Evolutionary conservation across 2,888 invertebrate species (phyloP), one percentile per base, ranked within the genome.

Genomic region (Deilephila porcellus): DNA sequence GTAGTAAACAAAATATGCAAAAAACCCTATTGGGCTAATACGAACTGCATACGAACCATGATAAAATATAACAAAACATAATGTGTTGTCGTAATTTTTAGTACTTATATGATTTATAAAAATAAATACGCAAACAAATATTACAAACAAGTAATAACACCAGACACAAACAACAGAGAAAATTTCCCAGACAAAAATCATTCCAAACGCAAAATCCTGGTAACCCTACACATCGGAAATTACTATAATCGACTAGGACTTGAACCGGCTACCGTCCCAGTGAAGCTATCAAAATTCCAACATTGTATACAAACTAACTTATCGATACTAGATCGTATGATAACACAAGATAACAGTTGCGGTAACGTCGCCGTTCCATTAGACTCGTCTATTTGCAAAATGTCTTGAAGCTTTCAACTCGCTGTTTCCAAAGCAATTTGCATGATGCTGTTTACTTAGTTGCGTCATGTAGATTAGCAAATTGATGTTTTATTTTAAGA

Each of bases 201-300:
- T 11, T 14, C 11, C 45, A 11, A 45, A 45, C 11, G n/a, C 14
- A 19, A 25, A 70, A 29, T 3, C 20, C 0, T 72, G 74, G 71
- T 19, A 6, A 70, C 72, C 72, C 72, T 72, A 72, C 52, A 29
- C 29, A 60, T 72, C 70, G 72, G 85, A 90, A 88, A 92, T 92
- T 91, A 92, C 91, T 90, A 88, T 91, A 90, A 92, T 92, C 89
- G 85, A 83, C 76, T 77, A 76, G 77, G 78, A 79, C 73, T 80
- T 78, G 77, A 78, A 79, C 80, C 79, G 80, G 89, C 90, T 90
- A 89, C 88, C 83, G 88, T 85, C 82, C 80, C 77, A 74, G 78
- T 76, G 76, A 78, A 77, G 78, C 81, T 79, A 81, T 81, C 81
- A 82, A 82, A 83, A 82, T 83, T 81, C 82, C 80, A 76, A 62